These are phyloP conservation scores for Zaprionus taronus DNA, from an alignment of 1,140 invertebrate genomes.

Conservation along the genomic window DNA sequence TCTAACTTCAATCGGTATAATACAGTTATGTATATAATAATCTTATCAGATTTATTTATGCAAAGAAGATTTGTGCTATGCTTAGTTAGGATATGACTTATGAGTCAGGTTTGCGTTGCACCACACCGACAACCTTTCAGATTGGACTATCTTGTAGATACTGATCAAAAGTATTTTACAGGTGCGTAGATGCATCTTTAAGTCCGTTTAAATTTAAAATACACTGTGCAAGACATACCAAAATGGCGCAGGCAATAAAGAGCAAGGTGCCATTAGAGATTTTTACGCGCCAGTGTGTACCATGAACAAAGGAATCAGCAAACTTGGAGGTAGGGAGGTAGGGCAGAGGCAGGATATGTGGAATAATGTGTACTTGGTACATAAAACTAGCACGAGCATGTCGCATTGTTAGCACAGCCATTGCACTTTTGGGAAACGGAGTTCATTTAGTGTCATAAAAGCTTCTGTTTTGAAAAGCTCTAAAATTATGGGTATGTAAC, in stretches of 20 bases:
- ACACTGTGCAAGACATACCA: neutral
- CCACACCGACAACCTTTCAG: too few relatives aligned
- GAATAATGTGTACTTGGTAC: conserved; percentile 65
- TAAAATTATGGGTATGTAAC: neutral
- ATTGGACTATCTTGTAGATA: neutral
- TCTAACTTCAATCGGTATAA: too few relatives aligned
- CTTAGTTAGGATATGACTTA: too few relatives aligned
- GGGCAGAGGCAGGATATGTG: neutral
- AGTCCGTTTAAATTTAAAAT: neutral
- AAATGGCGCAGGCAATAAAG: conserved; percentile 65
- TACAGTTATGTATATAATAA: too few relatives aligned
- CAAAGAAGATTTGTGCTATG: too few relatives aligned
- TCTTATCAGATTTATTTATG: too few relatives aligned
- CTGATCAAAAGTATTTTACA: neutral
- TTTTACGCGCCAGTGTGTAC: conserved; percentile 67
- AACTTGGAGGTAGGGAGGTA: conserved; percentile 5
- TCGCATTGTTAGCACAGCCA: conserved; percentile 60
- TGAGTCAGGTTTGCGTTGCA: too few relatives aligned
- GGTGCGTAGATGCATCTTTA: neutral
- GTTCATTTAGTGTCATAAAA: neutral
- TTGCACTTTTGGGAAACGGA: conserved; percentile 7
- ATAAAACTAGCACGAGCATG: conserved; percentile 72
- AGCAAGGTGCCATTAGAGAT: conserved; percentile 51
- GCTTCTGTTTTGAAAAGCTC: neutral
- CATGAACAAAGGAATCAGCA: conserved; percentile 56